Evolutionary conservation across 2,888 invertebrate species (phyloP).

Genomic region (Caenorhabditis uteleia): DNA sequence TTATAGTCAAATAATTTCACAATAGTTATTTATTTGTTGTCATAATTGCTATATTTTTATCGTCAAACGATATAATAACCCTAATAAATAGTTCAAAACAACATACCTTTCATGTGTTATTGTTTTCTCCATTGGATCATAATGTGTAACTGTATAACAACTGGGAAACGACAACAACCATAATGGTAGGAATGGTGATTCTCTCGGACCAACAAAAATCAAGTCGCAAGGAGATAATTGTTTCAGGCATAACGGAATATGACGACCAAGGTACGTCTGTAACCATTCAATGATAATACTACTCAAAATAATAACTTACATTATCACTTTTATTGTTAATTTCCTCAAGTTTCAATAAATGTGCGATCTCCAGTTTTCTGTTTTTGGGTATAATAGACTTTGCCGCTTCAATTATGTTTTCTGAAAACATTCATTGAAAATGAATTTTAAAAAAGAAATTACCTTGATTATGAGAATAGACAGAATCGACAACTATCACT

Average conservation of each 20-base stretch:
- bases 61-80: conserved; percentile 25
- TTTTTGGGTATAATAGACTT: neutral
- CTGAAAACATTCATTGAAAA: neutral
- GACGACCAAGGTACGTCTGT: conserved; percentile 20
- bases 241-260: conserved; percentile 7
- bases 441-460: neutral
- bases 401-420: neutral
- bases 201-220: conserved; percentile 57
- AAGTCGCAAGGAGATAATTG: conserved; percentile 23
- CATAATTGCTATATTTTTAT: neutral
- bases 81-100: too few relatives aligned
- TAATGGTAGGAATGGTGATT: conserved; percentile 59
- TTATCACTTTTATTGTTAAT: neutral
- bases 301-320: neutral
- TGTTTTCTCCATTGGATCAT: conserved; percentile 26
- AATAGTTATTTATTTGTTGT: conserved; percentile 16
- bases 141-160: conserved; percentile 33
- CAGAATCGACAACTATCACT: conserved; percentile 32
- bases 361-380: neutral
- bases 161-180: conserved; percentile 61
- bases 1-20: neutral
- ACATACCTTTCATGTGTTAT: conserved; percentile 31
- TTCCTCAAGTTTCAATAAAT: neutral
- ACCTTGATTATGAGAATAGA: conserved; percentile 27
- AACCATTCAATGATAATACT: too few relatives aligned